Evolutionary conservation across 2,113 vertebrate species (phyloP).

Genomic region (Scytalopus superciliaris): DNA sequence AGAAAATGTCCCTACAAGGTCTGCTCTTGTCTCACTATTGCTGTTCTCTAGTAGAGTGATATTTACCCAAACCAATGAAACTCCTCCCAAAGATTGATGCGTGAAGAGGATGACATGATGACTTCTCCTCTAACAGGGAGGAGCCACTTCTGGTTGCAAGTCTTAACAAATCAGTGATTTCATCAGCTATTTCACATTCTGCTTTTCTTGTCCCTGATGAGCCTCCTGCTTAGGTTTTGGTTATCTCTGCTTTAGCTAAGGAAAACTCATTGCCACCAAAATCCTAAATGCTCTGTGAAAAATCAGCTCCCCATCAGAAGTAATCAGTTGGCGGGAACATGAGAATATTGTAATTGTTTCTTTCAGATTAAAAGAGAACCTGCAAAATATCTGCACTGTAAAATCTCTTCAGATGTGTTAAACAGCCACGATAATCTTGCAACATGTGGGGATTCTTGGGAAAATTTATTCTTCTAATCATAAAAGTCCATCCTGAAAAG

Average conservation of each 20-base stretch:
- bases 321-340: constrained; percentile 12
- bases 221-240: background rate
- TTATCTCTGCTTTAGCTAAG: background rate
- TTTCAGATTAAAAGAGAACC: constrained; percentile 24
- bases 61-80: background rate
- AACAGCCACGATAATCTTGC: constrained; percentile 50
- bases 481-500: constrained; percentile 51
- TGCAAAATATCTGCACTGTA: constrained; percentile 55
- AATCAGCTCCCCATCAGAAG: background rate
- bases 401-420: constrained; percentile 52
- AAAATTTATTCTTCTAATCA: constrained; percentile 69
- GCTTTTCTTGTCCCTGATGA: background rate
- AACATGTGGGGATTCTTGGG: background rate
- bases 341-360: constrained; percentile 23
- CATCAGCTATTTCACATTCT: background rate
- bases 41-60: background rate
- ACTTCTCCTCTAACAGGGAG: background rate
- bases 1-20: background rate
- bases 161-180: background rate
- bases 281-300: background rate
- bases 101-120: background rate
- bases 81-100: background rate
- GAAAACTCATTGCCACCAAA: background rate
- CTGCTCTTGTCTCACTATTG: background rate
- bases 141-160: rapidly evolving